phyloP scores from a whole-genome alignment of 2,797 vertebrate genomes.

The Aldrovandia affinis region DNA sequence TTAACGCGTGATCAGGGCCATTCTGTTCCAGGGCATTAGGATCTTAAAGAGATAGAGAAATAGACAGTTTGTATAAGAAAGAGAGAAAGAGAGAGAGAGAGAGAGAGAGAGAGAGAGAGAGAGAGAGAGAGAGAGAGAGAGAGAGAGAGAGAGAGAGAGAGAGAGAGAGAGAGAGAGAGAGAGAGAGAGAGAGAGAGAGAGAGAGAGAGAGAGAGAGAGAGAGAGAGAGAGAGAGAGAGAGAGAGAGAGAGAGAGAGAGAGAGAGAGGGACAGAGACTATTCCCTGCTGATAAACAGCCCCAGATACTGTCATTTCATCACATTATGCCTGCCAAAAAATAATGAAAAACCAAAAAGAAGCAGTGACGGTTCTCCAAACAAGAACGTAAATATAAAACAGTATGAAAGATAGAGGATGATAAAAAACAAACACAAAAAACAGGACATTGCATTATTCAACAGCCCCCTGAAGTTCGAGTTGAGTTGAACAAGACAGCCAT shows the following conservation, averaged over 20 bases:
- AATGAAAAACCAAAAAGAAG: neutral
- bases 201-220: no score
- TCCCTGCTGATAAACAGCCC: neutral
- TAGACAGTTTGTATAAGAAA: constrained; percentile 26
- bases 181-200: neutral
- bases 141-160: neutral
- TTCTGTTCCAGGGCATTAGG: constrained; percentile 89
- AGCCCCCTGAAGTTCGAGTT: constrained; percentile 28
- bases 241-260: neutral
- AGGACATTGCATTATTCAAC: constrained; percentile 30
- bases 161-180: constrained; percentile 39
- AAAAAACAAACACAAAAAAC: neutral
- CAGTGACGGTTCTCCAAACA: neutral
- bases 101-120: neutral
- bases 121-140: neutral
- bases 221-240: neutral
- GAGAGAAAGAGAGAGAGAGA: neutral
- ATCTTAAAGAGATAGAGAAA: constrained; percentile 74
- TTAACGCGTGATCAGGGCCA: constrained; percentile 93
- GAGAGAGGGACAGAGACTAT: constrained; percentile 29
- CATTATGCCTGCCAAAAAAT: neutral
- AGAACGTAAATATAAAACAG: constrained; percentile 6
- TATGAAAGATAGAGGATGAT: neutral
- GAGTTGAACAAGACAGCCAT: constrained; percentile 23
- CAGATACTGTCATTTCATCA: neutral